Evolutionary conservation across 2,888 invertebrate species (phyloP), one percentile per base, ranked within the genome.

Genomic region (Xylocampa areola): DNA sequence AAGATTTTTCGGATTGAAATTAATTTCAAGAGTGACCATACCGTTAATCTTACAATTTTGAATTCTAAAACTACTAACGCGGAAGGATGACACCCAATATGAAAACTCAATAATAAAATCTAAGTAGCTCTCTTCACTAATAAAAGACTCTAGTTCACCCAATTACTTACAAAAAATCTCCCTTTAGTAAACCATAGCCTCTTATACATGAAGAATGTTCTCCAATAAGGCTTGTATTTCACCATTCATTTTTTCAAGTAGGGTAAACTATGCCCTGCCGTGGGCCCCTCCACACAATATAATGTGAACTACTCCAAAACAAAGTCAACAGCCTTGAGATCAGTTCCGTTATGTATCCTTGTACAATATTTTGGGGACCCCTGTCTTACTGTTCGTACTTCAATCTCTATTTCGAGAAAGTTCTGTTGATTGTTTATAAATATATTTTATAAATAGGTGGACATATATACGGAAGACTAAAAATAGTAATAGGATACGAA

Each of bases 281-380:
- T n/a, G n/a, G 53, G 43, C 21, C 32, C 40, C 54, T 52, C 36
- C 16, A 59, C 58, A 85, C 80, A 87, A 89, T 87, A 82, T 76
- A 54, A 55, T 49, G 47, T 79, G 81, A 79, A 81, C 65, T 82
- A 79, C 85, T 85, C 70, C 79, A 86, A 81, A 81, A 84, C 79
- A 84, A 84, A 88, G 81, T 89, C 86, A 89, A 89, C 84, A 86
- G 72, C 77, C 82, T 80, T 81, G 77, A 81, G 77, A 80, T 69
- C 68, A 43, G 68, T 65, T 55, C 58, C 67, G 45, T 27, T 51
- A 65, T 74, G 75, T 61, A 70, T 63, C 68, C 60, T 63, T 50
- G 40, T 64, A 62, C 65, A 60, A 64, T 65, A 66, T 69, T 65
- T 67, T 39, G 45, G 54, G 55, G 35, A 37, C 16, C 54, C 25